Base-by-base conservation (phyloP, 2,113 vertebrate genomes). In the Neofelis nebulosa region DNA sequence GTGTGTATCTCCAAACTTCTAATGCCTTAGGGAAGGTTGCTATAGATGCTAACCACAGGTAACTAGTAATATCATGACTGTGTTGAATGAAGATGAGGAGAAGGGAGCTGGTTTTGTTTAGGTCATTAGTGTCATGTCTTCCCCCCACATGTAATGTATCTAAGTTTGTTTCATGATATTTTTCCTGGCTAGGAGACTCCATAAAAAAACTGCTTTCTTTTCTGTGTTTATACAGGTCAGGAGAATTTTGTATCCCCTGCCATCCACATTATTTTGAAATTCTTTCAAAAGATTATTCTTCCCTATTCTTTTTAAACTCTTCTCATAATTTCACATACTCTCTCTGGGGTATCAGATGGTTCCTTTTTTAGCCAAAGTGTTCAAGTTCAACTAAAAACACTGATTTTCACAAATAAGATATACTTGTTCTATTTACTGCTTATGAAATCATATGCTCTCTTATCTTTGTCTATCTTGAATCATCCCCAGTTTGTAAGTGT, bases 361-460 rank as follows among this genome's bases (percentile, higher is more conserved):
- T 85, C 33, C 25, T 73, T 95, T 97, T 89, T 89, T 76, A 88
- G 21, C 73, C 19, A 65, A 82, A 76, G 7, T 89, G 29, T 79
- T 93, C 31, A 94, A 91, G 61, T 95, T 95, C 94, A 97, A 68
- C 41, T 88, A 7, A 36, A 96, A 92, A 78, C 79, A 82, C 65
- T n/a, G 74, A 69, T 97, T 97, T 97, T 97, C 50, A 95, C 91
- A 79, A 94, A 94, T 55, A 95, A 89, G 38, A 79, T 68, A 93
- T 82, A 2, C 45, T 13, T 2, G 15, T 78, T 82, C 15, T 95
- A 38, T 65, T 76, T 38, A 74, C n/a, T 65, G 66, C 68, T 92
- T 96, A 1, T 92, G 81, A 90, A 97, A 80, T 89, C 79, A 78
- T 57, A 36, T 74, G 31, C 48, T 91, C 1, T 79, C 66, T 95